Base-by-base conservation (phyloP, 37 sponge, comb jelly and placozoan genomes). In the Cliona cf. orientalis region DNA sequence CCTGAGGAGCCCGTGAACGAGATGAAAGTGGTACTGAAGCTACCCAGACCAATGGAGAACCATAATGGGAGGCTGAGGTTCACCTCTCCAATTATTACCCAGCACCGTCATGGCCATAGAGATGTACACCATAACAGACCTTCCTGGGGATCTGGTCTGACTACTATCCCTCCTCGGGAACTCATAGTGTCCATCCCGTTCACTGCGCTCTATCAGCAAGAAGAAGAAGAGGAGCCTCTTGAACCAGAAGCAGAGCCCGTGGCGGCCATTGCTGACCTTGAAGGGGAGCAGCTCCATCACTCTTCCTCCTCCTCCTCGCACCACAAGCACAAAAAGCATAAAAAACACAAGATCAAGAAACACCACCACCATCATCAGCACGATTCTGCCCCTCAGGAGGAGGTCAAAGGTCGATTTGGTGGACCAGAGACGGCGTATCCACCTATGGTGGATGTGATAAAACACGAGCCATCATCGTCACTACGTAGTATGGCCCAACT, bases 261-360 rank as follows among this genome's bases (percentile, higher is more conserved):
- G 12, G 4, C 60, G 5, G 23, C 60, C 28, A 25, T 59, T 59
- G 23, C 60, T 29, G 60, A 59, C 14, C 5, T 29, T 9, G 60
- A 17, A 49, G 55, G 17, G 55, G 17, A 17, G 11, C 28, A 25
- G 23, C 60, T 14, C 60, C 11, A 14, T 14, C 60, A 43, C 22
- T 5, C 73, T 72, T 23, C 73, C 14, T 17, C 3, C 71, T 44
- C 36, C 33, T 36, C 23, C 11, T 29, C 60, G 14, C 42, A 75
- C 4, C 69, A 49, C 58, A 79, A 53, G 36, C 69, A 43, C 37
- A 68, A 79, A 46, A 42, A 64, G 33, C 56, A 57, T 17, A 58
- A 70, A 25, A 82, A 82, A 64, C 67, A 80, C 42, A 82, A 82
- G 71, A 62, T 65, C 46, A 64, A 64, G 46, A 78, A 78, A 66